These are phyloP conservation scores for Xenus cinereus DNA, from an alignment of 2,113 vertebrate genomes.

Conservation along the genomic window DNA sequence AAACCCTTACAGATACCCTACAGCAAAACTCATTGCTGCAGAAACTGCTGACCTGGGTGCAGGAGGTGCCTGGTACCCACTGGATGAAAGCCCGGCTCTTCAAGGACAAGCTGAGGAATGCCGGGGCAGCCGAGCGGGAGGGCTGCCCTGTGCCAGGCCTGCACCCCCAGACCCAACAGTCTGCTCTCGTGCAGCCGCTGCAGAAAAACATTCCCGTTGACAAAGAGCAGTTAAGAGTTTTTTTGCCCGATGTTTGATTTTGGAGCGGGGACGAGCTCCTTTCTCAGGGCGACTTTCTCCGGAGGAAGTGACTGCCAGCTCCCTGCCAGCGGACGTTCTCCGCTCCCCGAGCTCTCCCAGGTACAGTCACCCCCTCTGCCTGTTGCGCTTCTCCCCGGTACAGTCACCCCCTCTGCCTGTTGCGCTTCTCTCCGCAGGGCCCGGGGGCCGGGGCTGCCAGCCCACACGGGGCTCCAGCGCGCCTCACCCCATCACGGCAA, in stretches of 20 bases:
- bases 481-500: accelerated
- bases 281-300: neutral
- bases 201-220: neutral
- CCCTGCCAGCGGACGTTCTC: neutral
- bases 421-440: no score
- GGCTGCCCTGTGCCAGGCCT: neutral
- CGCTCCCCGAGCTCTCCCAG: no score
- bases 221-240: neutral
- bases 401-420: no score
- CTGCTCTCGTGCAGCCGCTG: neutral
- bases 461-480: no score
- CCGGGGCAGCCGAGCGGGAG: neutral
- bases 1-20: neutral
- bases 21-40: neutral
- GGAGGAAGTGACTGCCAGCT: neutral
- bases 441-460: neutral
- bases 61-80: neutral
- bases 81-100: no score
- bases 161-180: neutral
- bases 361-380: no score
- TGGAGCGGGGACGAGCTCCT: neutral
- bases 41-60: neutral
- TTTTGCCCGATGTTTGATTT: accelerated
- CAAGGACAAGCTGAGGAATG: neutral
- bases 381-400: no score